Percentiles rank a stretch among this genome's conserved stretches.
phyloP scores from a whole-genome alignment of 2,797 vertebrate species.

The Galaxias olidus region DNA sequence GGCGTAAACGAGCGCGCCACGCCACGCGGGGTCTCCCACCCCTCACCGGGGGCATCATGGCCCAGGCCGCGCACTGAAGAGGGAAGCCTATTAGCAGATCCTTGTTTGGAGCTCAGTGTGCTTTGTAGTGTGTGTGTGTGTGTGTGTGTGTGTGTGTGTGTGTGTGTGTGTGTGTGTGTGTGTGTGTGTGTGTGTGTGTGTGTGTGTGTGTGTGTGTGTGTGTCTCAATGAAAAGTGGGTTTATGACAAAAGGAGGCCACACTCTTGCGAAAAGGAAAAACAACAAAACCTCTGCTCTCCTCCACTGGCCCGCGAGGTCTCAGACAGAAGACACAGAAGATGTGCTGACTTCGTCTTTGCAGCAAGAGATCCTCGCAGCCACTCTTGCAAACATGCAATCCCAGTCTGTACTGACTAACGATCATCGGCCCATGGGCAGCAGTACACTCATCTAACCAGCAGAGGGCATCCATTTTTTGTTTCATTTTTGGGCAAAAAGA shows the following conservation, averaged over 20 bases:
- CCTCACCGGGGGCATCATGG: constrained; percentile 58
- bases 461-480: background rate
- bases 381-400: no score
- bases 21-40: constrained; percentile 64
- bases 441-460: background rate
- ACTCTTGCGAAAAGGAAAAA: constrained; percentile 19
- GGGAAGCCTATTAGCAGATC: constrained; percentile 39
- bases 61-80: constrained; percentile 45
- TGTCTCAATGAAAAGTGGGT: constrained; percentile 37
- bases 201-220: constrained; percentile 36
- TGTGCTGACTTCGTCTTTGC: background rate
- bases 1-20: constrained; percentile 70
- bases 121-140: constrained; percentile 44
- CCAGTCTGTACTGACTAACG: no score
- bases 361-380: no score
- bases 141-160: background rate
- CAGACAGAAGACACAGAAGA: constrained; percentile 42
- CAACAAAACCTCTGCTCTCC: constrained; percentile 20
- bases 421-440: no score
- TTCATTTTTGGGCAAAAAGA: background rate
- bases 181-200: constrained; percentile 51
- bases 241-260: constrained; percentile 25
- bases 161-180: constrained; percentile 5
- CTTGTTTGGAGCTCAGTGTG: constrained; percentile 30
- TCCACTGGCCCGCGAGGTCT: background rate